phyloP scores from a whole-genome alignment of 2,888 invertebrate species.

The Sesia apiformis region DNA sequence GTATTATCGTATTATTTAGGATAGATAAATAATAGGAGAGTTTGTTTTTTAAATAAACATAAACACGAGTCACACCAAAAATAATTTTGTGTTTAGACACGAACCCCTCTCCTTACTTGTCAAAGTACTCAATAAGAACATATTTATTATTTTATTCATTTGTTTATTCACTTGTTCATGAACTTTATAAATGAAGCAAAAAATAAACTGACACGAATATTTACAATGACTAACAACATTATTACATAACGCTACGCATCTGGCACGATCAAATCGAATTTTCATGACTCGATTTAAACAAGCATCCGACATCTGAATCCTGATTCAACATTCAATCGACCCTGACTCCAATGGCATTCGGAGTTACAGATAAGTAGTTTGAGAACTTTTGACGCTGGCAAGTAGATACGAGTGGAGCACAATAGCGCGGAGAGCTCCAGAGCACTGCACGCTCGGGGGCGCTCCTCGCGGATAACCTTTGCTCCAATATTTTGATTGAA shows the following conservation, averaged over 20 bases:
- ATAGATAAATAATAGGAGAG: too few relatives aligned
- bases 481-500: conserved; percentile 60
- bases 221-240: neutral
- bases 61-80: too few relatives aligned
- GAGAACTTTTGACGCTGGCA: conserved; percentile 40
- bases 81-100: too few relatives aligned
- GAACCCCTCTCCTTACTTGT: too few relatives aligned
- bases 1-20: too few relatives aligned
- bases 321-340: conserved; percentile 45
- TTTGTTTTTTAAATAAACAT: too few relatives aligned
- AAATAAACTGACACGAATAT: neutral
- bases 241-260: neutral
- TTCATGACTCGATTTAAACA: conserved; percentile 8
- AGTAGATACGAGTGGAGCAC: conserved; percentile 26
- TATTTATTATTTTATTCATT: too few relatives aligned
- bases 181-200: neutral
- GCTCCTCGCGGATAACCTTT: conserved; percentile 49
- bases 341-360: conserved; percentile 54
- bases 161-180: neutral
- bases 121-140: too few relatives aligned
- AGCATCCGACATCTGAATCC: conserved; percentile 30
- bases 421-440: conserved; percentile 25
- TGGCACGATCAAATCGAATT: conserved; percentile 9
- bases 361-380: conserved; percentile 36
- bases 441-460: conserved; percentile 12